phyloP scores from a whole-genome alignment of 2,888 invertebrate genomes.

The Ormia ochracea region DNA sequence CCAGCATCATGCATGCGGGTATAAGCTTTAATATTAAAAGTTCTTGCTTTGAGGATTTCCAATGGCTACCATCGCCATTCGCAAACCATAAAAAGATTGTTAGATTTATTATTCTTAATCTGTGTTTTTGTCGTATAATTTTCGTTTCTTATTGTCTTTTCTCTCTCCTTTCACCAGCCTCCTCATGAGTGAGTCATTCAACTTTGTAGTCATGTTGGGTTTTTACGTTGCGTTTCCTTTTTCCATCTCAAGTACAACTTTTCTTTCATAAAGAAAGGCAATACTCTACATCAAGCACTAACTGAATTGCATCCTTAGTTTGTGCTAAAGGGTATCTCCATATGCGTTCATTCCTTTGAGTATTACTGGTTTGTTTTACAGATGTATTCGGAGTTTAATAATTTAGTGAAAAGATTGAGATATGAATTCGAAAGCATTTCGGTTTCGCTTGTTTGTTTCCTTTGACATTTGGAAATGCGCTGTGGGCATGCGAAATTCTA shows the following conservation, averaged over 20 bases:
- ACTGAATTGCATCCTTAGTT: no score
- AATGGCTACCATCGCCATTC: not conserved
- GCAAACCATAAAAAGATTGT: not conserved
- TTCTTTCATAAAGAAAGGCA: not conserved
- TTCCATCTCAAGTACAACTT: not conserved
- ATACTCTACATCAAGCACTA: conserved; percentile 14
- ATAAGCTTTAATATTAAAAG: not conserved
- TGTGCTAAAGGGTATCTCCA: not conserved
- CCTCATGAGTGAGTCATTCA: conserved; percentile 39
- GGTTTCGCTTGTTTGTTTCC: no score
- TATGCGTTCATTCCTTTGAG: not conserved
- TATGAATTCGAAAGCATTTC: no score
- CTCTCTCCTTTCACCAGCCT: not conserved
- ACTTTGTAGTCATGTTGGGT: not conserved
- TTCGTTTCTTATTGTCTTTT: not conserved
- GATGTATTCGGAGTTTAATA: no score
- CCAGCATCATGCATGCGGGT: conserved; percentile 33
- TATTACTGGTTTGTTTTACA: not conserved
- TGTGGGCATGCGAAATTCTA: no score
- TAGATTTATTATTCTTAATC: conserved; percentile 22
- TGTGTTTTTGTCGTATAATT: conserved; percentile 2
- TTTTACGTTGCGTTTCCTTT: not conserved
- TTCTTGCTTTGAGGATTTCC: conserved; percentile 7
- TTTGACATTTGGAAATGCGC: no score
- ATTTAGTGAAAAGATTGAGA: no score